phyloP scores from a whole-genome alignment of 2,888 invertebrate genomes.

The Watsonalla cultraria region DNA sequence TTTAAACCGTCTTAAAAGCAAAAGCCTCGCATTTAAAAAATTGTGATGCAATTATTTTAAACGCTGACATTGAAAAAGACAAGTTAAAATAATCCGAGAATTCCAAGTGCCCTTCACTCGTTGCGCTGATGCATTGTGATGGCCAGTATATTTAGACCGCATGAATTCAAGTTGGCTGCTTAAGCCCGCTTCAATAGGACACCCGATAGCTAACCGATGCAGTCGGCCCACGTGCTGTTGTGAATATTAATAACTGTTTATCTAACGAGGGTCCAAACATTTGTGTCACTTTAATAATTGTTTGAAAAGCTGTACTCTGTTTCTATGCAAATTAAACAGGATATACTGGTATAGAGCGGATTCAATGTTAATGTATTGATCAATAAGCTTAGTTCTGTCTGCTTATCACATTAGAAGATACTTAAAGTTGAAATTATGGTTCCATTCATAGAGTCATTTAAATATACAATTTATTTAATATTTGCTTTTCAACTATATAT shows the following conservation, averaged over 20 bases:
- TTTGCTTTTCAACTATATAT: too few species aligned
- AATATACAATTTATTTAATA: too few species aligned
- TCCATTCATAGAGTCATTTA: too few species aligned
- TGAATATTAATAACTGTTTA: background rate
- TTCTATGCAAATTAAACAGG: too few species aligned
- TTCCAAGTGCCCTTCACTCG: slow-evolving; percentile 74
- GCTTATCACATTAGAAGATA: too few species aligned
- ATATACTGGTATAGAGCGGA: too few species aligned
- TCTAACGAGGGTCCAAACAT: too few species aligned
- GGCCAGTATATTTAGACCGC: slow-evolving; percentile 69
- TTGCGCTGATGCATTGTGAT: slow-evolving; percentile 74
- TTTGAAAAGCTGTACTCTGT: background rate
- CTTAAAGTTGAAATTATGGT: too few species aligned
- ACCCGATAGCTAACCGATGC: slow-evolving; percentile 12
- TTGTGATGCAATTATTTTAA: slow-evolving; percentile 79
- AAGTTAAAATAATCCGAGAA: slow-evolving; percentile 77
- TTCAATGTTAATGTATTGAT: too few species aligned
- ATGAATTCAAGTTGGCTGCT: slow-evolving; percentile 53
- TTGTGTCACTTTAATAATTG: background rate
- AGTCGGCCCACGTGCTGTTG: slow-evolving; percentile 10
- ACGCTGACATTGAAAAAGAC: slow-evolving; percentile 78
- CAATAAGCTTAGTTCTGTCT: too few species aligned
- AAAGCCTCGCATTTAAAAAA: slow-evolving; percentile 72
- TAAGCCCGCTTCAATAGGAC: slow-evolving; percentile 42
- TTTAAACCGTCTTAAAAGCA: slow-evolving; percentile 72